A percentile compares a stretch with the other conserved stretches of the same genome.
Evolutionary conservation across 2,113 vertebrate genomes (phyloP).

Genomic region (Synchiropus splendidus): DNA sequence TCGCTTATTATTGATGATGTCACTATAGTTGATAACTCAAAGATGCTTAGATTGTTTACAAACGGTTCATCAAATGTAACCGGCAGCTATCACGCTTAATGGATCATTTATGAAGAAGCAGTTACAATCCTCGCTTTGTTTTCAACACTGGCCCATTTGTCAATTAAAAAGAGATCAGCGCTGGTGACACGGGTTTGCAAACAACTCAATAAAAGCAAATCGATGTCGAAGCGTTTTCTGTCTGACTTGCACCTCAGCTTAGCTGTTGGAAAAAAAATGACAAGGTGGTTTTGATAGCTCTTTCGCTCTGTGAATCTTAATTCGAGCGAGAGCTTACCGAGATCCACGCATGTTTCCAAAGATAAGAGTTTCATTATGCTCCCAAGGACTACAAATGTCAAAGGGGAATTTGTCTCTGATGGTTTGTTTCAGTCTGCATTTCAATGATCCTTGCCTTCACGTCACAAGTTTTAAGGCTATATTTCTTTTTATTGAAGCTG

Average conservation of each 20-base stretch:
- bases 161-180: slow-evolving; percentile 8
- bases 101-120: slow-evolving; percentile 13
- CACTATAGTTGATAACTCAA: slow-evolving; percentile 17
- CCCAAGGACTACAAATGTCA: slow-evolving; percentile 50
- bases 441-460: slow-evolving; percentile 28
- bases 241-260: slow-evolving; percentile 3
- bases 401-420: slow-evolving; percentile 40
- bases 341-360: slow-evolving; percentile 41
- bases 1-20: slow-evolving; percentile 32
- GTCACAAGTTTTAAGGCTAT: no score
- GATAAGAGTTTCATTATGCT: slow-evolving; percentile 55
- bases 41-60: slow-evolving; percentile 23
- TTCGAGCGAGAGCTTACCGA: slow-evolving; percentile 25
- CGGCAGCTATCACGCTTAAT: slow-evolving; percentile 13
- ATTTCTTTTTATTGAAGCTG: no score
- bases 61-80: slow-evolving; percentile 31
- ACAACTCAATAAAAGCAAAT: slow-evolving; percentile 6
- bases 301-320: slow-evolving; percentile 35
- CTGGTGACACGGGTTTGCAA: background rate
- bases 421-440: slow-evolving; percentile 45
- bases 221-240: background rate
- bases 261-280: slow-evolving; percentile 21
- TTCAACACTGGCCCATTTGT: slow-evolving; percentile 5
- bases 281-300: slow-evolving; percentile 25
- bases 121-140: slow-evolving; percentile 12